Evolutionary conservation across 2,888 invertebrate species (phyloP).

Genomic region (Leptopilina syphax): DNA sequence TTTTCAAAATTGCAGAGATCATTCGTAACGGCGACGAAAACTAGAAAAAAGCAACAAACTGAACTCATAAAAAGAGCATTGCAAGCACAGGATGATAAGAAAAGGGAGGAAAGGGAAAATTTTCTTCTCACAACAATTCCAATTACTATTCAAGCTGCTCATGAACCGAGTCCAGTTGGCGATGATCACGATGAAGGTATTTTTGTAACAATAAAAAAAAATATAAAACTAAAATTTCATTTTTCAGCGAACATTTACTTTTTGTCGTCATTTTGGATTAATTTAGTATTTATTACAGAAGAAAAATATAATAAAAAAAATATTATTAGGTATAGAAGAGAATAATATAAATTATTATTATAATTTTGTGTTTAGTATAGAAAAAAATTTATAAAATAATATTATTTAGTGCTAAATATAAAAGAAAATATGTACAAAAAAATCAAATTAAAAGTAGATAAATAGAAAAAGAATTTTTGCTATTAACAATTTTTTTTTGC

Average conservation of each 20-base stretch:
- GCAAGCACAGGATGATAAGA: conserved; percentile 96
- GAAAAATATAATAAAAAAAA: no score
- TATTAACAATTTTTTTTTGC: not conserved
- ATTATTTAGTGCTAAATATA: no score
- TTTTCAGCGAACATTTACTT: no score
- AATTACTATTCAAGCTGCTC: conserved; percentile 95
- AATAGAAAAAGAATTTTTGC: not conserved
- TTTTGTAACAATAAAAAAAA: not conserved
- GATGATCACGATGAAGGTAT: conserved; percentile 92
- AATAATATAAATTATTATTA: no score
- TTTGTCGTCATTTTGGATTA: no score
- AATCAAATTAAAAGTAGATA: no score
- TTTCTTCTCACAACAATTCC: conserved; percentile 97
- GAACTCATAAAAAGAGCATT: conserved; percentile 97
- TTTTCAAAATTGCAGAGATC: conserved; percentile 82
- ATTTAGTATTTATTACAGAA: no score
- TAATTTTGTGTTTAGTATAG: no score
- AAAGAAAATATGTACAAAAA: no score
- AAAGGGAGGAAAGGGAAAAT: conserved; percentile 95
- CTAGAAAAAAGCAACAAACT: conserved; percentile 98
- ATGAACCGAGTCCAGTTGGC: conserved; percentile 92
- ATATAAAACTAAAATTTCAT: not conserved
- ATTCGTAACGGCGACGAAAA: conserved; percentile 98
- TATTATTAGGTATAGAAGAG: no score
- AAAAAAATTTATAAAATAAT: no score